A percentile compares a stretch with the other conserved stretches of the same genome.
Conservation (phyloP, 2,888 invertebrate genomes). For the Tipula unca region DNA sequence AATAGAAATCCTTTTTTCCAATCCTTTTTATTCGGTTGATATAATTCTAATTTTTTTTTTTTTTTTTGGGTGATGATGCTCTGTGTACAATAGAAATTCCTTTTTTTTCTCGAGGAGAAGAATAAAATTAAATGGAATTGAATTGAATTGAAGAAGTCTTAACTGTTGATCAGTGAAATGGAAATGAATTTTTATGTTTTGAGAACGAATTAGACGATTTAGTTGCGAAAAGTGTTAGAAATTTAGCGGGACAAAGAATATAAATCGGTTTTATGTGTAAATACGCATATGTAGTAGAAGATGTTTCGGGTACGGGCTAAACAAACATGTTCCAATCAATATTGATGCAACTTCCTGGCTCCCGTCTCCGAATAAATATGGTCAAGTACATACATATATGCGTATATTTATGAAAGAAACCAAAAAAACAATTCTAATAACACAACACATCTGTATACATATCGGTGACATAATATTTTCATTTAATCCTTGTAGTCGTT, state of each 20-base stretch:
- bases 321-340: background rate
- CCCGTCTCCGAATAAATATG: background rate
- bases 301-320: background rate
- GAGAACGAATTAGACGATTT: background rate
- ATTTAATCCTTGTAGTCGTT: background rate
- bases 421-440: background rate
- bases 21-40: background rate
- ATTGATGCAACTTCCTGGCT: background rate
- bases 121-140: background rate
- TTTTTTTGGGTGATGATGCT: background rate
- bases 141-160: background rate
- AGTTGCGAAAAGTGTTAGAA: background rate
- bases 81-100: background rate
- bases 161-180: slow-evolving; percentile 14
- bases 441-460: background rate
- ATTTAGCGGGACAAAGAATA: background rate
- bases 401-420: too few species aligned
- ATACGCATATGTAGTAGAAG: too few species aligned
- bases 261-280: background rate
- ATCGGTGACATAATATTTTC: background rate
- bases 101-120: background rate
- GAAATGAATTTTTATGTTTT: background rate
- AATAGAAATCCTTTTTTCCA: background rate
- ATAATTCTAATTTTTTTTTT: background rate
- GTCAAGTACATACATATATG: background rate